These are phyloP conservation scores for Phataginus tricuspis DNA, from an alignment of 2,797 vertebrate genomes.

Conservation along the genomic window DNA sequence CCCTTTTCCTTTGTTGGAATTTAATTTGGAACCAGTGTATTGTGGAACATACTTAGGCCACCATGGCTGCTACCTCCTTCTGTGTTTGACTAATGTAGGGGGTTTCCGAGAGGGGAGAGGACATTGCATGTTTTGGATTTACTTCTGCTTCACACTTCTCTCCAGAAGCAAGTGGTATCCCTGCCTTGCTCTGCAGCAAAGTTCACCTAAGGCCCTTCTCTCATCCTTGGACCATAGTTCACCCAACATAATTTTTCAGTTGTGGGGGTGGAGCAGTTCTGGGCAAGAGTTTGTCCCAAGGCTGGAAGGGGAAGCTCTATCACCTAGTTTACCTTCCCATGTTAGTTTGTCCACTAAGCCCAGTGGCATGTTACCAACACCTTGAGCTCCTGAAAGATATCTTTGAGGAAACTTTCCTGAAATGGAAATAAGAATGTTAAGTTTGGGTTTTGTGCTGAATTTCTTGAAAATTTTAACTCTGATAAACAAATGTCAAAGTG, in stretches of 20 bases:
- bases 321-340: background rate
- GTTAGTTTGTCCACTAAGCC: background rate
- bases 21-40: background rate
- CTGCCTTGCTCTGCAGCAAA: conserved; percentile 1
- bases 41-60: background rate
- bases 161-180: background rate
- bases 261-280: background rate
- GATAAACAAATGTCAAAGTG: background rate
- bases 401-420: background rate
- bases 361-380: background rate
- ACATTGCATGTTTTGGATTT: background rate
- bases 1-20: background rate
- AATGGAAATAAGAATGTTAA: conserved; percentile 16
- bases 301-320: background rate
- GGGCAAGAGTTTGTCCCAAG: background rate
- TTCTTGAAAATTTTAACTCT: conserved; percentile 53
- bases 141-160: background rate
- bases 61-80: background rate
- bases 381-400: background rate
- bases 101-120: background rate
- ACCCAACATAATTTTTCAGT: background rate
- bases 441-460: background rate
- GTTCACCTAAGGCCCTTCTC: background rate
- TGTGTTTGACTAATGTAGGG: background rate
- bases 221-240: background rate